Percentiles rank a stretch among this genome's conserved stretches.
Conservation (phyloP, 1,140 invertebrate species). For the Cydia fagiglandana region DNA sequence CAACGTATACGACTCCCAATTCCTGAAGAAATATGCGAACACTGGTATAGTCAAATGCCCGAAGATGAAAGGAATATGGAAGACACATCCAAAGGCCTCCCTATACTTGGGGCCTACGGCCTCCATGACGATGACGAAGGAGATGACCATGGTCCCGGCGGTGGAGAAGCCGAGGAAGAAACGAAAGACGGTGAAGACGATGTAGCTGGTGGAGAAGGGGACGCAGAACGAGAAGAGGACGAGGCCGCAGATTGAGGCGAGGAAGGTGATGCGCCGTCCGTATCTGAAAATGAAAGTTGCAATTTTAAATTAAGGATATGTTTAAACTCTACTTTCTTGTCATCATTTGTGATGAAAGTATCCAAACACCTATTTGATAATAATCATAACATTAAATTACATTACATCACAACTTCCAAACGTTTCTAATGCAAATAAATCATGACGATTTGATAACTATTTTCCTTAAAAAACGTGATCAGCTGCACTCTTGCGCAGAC, state of each 20-base stretch:
- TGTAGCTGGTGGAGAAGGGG: conserved; percentile 81
- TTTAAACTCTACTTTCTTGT: no score
- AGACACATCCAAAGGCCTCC: conserved; percentile 71
- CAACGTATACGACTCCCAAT: conserved; percentile 80
- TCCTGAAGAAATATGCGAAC: conserved; percentile 81
- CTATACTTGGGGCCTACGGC: conserved; percentile 61
- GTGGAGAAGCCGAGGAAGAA: conserved; percentile 81
- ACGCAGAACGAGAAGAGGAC: conserved; percentile 79
- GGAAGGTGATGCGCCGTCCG: conserved; percentile 81
- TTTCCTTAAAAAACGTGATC: no score
- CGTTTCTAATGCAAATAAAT: no score
- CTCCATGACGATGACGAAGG: conserved; percentile 80
- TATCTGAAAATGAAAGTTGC: conserved; percentile 69
- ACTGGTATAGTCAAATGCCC: conserved; percentile 80
- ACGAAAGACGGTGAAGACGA: conserved; percentile 80
- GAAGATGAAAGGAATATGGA: conserved; percentile 77
- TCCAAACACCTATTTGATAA: no score
- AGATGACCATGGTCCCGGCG: conserved; percentile 82
- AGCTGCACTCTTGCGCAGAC: no score
- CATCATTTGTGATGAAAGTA: no score
- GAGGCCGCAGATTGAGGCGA: conserved; percentile 79
- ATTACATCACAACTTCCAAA: no score
- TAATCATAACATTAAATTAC: no score
- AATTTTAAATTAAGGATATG: not conserved
- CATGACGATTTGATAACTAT: no score